Base-by-base conservation (phyloP, 2,113 vertebrate genomes). In the Struthidea cinerea region DNA sequence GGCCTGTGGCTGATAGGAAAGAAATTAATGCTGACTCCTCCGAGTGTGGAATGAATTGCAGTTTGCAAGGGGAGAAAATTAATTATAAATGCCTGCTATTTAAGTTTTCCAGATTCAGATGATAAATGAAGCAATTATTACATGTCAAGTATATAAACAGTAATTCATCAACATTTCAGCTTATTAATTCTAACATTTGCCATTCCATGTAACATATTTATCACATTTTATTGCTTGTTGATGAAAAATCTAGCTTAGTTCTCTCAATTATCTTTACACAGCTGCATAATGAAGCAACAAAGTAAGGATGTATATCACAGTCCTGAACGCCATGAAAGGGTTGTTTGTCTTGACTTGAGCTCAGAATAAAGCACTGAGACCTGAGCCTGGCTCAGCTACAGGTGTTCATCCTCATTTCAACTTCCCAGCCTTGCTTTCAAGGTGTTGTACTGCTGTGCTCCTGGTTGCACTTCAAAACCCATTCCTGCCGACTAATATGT, bases 51-150 rank as follows among this genome's bases (percentile, higher is more conserved):
- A 96, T 97, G 95, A 97, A 97, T 97, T 95, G 89, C 94, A 89
- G 81, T 95, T 97, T 98, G 88, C 70, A 91, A 91, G 90, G 73
- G 70, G 76, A 94, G 89, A 93, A 97, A 97, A 97, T 97, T 96
- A 94, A 98, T 98, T 98, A 97, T 94, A 94, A 97, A 97, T 97
- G 96, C 87, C 95, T 94, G 70, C 86, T 94, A 93, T 92, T 96
- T 96, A 97, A 97, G 92, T 95, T 86, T 91, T 94, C 95, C 94
- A 96, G 97, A 97, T 97, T 97, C 96, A 91, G 80, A 97, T 97
- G 97, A 98, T 97, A 97, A 97, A 98, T 97, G 97, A 97, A 96
- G 96, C 96, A 94, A 98, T 98, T 98, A 98, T 98, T 96, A 95
- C 95, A 97, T 75, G 97, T 96, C 97, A 97, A 96, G 92, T 89